Base-by-base conservation (phyloP, 2,113 vertebrate genomes). In the Apteryx owenii region DNA sequence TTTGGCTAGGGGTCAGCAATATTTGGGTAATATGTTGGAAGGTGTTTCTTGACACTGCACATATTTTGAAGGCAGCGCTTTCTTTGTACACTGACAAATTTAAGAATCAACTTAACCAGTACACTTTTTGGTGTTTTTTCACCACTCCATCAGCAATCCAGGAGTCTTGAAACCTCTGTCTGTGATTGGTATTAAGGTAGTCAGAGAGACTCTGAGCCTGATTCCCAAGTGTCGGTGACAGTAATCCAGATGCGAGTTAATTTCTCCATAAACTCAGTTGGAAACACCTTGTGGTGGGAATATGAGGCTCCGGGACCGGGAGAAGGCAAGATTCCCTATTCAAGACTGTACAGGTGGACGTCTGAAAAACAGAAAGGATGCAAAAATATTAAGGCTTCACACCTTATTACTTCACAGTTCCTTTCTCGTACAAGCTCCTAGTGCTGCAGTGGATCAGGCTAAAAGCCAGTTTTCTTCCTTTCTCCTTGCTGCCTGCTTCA, bases 21-120 rank as follows among this genome's bases (percentile, higher is more conserved):
- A 83, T 65, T 95, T 71, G 73, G 86, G 65, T 77, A 89, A 4
- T 90, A 48, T 92, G 48, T 95, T 62, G 51, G 65, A 46, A 64
- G 66, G 81, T 86, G 96, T 93, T 92, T 71, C 78, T 85, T 92
- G 94, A 94, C 36, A 20, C 56, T 65, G 26, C 65, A 26, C 71
- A 2, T 93, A 9, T 64, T 94, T 72, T 60, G 31, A 70, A 90
- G 85, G 9, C 42, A 2, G 22, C 53, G 61, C 36, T 13, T 31
- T 46, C 81, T 60, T 64, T 33, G 8, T 14, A 10, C 13, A 7
- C 69, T 46, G 72, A 10, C 44, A 58, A 4, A 0, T 0, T 70
- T 51, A 50, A 80, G 62, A 58, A 77, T 26, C 44, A 38, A 10
- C 26, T 81, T 78, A 54, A 22, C 53, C 38, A 21, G 46, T 56